These are phyloP conservation scores for Ellobius talpinus DNA, from an alignment of 2,113 vertebrate species.

Conservation along the genomic window DNA sequence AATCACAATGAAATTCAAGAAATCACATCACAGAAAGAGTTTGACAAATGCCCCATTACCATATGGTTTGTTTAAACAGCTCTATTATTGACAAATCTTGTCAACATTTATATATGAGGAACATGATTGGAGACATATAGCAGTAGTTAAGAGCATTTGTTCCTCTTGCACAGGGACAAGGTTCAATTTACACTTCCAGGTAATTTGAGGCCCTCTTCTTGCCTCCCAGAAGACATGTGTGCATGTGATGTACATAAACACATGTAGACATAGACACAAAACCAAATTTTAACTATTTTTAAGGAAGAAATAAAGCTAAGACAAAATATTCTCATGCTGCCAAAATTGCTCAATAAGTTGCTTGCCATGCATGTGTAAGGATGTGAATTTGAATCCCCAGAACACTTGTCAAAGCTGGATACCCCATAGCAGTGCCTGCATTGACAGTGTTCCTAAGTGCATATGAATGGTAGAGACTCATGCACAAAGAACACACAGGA, in stretches of 20 bases:
- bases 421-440: not conserved
- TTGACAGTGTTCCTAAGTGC: not conserved
- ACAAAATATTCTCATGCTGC: not conserved
- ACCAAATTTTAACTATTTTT: no score
- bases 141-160: not conserved
- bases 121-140: not conserved
- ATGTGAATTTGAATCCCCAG: not conserved
- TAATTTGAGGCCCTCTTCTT: not conserved
- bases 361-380: no score
- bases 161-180: not conserved
- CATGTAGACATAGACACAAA: not conserved
- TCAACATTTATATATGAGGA: not conserved
- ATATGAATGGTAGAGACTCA: not conserved
- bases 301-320: not conserved
- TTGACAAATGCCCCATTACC: not conserved
- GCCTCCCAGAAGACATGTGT: not conserved
- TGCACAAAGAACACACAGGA: rapidly evolving
- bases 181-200: not conserved
- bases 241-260: not conserved
- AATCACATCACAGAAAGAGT: not conserved
- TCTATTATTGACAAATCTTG: not conserved
- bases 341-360: not conserved
- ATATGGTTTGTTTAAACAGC: not conserved
- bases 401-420: not conserved
- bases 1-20: not conserved